Conservation (phyloP, 2,113 vertebrate species). For the Glareola pratincola region DNA sequence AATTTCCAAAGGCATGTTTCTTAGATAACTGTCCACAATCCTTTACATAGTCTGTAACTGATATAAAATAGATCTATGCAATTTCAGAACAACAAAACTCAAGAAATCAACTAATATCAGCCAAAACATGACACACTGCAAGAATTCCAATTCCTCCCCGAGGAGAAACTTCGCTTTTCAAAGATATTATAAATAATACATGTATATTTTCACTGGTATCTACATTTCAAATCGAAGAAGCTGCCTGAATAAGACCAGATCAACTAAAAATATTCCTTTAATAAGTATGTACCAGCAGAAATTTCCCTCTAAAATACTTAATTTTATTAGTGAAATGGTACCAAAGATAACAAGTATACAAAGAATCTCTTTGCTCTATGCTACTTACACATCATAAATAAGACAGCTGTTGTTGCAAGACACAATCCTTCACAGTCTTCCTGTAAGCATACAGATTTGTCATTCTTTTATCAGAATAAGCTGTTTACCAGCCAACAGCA, state of each 20-base stretch:
- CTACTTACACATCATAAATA: constrained; percentile 81
- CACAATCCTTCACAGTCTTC: constrained; percentile 68
- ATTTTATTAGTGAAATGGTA: constrained; percentile 79
- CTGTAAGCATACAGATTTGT: constrained; percentile 57
- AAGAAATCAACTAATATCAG: background rate
- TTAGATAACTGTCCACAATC: background rate
- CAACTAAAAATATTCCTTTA: constrained; percentile 47
- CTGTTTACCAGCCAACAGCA: constrained; percentile 70
- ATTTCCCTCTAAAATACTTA: constrained; percentile 77
- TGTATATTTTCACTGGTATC: background rate
- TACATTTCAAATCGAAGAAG: background rate
- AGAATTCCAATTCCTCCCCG: background rate
- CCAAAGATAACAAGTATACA: constrained; percentile 79
- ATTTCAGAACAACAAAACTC: background rate
- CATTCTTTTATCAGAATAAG: constrained; percentile 68
- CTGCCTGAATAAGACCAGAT: background rate
- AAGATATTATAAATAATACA: background rate
- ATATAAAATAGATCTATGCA: background rate
- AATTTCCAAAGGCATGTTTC: background rate
- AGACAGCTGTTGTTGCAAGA: constrained; percentile 71
- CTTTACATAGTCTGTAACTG: background rate
- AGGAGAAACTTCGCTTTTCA: background rate
- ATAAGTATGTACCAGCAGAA: constrained; percentile 62
- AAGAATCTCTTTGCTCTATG: constrained; percentile 71
- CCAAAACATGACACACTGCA: background rate